Evolutionary conservation across 2,797 vertebrate genomes (phyloP), one percentile per base, ranked within the genome.

Genomic region (Presbytis comata): DNA sequence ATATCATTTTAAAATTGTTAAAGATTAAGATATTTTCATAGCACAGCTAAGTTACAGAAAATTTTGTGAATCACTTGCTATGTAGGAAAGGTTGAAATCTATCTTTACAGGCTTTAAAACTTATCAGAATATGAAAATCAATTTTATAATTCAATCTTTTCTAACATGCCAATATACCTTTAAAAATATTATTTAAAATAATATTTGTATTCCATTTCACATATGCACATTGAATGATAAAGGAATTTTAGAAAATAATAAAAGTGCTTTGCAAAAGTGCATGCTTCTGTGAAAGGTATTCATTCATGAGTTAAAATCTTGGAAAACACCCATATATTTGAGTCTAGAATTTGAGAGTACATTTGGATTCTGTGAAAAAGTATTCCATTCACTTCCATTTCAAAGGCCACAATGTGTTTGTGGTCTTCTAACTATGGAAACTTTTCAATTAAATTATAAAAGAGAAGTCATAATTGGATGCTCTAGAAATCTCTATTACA

Each of bases 381-480:
- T 94, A 93, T 92, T 91, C 57, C 46, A 84, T 67, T 89, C 85
- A 95, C 83, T 97, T 96, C 70, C 10, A 95, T 24, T 93, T 78
- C 84, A 96, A 93, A 93, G 91, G 59, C 50, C 55, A 86, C 82
- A 92, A 50, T 89, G 36, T 96, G 85, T 95, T 78, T 95, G 80
- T 95, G 67, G 28, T 95, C 76, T 93, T 97, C 81, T 92, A 88
- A 95, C 92, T 83, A 70, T 80, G 89, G 80, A 96, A 48, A 82
- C 36, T 96, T 97, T 95, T 96, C 64, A 93, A 89, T 96, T 97
- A 96, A 75, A 86, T 83, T 95, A 95, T 92, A 94, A 94, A 81
- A 92, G 64, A 96, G 30, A 96, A 97, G 92, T 95, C 82, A 95
- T 96, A 96, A 97, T 89, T 93, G 53, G 55, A 83, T 95, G 11